Evolutionary conservation across 2,113 vertebrate genomes (phyloP).

Genomic region (Catagonus wagneri): DNA sequence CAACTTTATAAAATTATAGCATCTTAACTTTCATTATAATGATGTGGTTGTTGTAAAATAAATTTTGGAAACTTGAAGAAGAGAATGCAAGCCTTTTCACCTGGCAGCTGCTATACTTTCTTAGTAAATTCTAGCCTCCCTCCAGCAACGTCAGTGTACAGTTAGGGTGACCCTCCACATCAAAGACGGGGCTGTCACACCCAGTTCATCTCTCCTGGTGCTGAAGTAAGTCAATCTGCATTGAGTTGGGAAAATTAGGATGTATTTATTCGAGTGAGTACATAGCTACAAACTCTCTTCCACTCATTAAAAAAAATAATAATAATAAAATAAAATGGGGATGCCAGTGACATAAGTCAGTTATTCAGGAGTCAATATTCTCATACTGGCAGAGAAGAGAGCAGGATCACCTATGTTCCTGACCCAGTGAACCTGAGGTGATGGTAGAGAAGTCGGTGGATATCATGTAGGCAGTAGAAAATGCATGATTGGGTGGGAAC

Average conservation of each 20-base stretch:
- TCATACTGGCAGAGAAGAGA: neutral
- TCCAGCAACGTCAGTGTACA: neutral
- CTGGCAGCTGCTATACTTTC: neutral
- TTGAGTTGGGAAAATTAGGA: neutral
- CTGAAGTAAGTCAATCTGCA: neutral
- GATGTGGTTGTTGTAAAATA: neutral
- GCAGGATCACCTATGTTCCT: neutral
- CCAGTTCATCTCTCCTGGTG: neutral
- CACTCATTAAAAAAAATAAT: neutral
- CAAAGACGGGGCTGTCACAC: neutral
- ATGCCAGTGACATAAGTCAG: neutral
- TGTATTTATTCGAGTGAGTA: neutral
- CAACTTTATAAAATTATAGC: neutral
- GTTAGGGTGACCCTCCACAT: neutral
- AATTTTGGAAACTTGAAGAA: neutral
- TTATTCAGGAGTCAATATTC: neutral
- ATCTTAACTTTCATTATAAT: neutral
- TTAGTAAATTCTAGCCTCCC: neutral
- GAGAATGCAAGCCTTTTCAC: neutral
- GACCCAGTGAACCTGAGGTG: neutral
- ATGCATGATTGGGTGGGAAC: neutral
- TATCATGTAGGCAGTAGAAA: neutral
- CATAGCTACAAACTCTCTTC: neutral
- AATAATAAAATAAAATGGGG: neutral
- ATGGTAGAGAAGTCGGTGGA: neutral